Base-by-base conservation (phyloP, 2,888 invertebrate genomes). In the Hoplodrina ambigua region DNA sequence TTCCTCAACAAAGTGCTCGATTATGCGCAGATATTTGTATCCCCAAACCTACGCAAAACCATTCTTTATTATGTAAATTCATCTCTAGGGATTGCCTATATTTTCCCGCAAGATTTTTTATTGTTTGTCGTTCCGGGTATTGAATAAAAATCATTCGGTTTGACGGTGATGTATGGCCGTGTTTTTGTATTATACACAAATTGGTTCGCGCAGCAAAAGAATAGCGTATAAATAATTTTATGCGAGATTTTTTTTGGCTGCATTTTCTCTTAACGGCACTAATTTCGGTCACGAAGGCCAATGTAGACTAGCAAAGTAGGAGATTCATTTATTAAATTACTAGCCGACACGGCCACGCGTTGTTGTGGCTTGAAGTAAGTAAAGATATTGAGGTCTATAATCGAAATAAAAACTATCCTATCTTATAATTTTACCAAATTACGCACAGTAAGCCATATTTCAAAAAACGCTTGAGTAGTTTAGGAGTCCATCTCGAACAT, bases 21-120 rank as follows among this genome's bases (percentile, higher is more conserved):
- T 92, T 92, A 91, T 91, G 85, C 90, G 78, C 81, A 88, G 88
- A 90, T 90, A 92, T 92, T 91, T 92, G 90, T 91, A 86, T 88
- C 85, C 86, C 81, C 8, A 87, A 89, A 89, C 89, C 87, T 89
- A 87, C 80, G 85, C 75, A 80, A 88, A 87, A 86, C 87, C 86
- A 81, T 85, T 85, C 84, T 89, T 91, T 90, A 92, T 90, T 90
- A 92, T 91, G 90, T 83, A 91, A 91, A 93, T 91, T 89, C 87
- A 89, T 89, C 89, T 89, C 87, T 67, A 55, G 88, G 90, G 90
- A 89, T 89, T 82, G 85, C 83, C 85, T 89, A 87, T 87, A 83
- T 88, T 89, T 88, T 87, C 82, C 80, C 84, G 72, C 82, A 73
- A 78, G 73, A 84, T 75, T 80, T 82, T 81, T 85, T 82, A 81